These are phyloP conservation scores for Lordiphosa collinella DNA, from an alignment of 1,140 invertebrate genomes.

Conservation along the genomic window DNA sequence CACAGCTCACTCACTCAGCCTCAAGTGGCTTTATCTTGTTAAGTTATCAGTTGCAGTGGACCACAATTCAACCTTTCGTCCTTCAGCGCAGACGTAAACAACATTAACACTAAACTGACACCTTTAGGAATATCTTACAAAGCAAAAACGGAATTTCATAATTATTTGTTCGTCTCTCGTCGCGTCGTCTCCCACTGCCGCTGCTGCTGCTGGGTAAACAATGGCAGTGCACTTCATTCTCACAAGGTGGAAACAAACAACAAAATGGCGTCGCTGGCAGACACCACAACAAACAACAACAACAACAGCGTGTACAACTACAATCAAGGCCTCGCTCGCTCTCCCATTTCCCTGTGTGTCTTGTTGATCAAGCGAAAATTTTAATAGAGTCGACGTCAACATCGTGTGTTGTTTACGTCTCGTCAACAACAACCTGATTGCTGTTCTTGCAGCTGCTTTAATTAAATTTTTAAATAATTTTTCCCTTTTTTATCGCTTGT, in stretches of 20 bases:
- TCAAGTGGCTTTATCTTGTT: neutral
- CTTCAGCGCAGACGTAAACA: slow-evolving; percentile 10
- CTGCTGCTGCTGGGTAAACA: slow-evolving; percentile 40
- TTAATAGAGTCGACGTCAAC: slow-evolving; percentile 73
- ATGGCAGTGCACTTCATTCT: slow-evolving; percentile 3
- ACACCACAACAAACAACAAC: slow-evolving; percentile 34
- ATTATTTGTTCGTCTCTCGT: slow-evolving; percentile 36
- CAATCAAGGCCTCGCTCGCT: neutral
- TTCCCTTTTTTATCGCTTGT: slow-evolving; percentile 41
- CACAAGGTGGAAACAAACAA: slow-evolving; percentile 53
- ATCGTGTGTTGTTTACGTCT: slow-evolving; percentile 66
- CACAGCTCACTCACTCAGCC: too few species aligned
- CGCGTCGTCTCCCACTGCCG: neutral
- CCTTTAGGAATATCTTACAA: slow-evolving; percentile 21
- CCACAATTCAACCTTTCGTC: too few species aligned
- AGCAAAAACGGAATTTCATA: slow-evolving; percentile 46
- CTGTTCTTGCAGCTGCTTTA: slow-evolving; percentile 56
- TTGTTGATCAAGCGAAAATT: slow-evolving; percentile 69
- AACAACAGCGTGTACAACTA: neutral
- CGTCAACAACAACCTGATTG: slow-evolving; percentile 60
- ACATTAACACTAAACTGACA: slow-evolving; percentile 6
- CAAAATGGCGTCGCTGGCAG: slow-evolving; percentile 51
- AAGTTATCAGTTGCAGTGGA: neutral
- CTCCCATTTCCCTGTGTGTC: too few species aligned
- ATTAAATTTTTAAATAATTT: slow-evolving; percentile 76